Evolutionary conservation across 2,888 invertebrate genomes (phyloP).

Genomic region (Xiphydria camelus): DNA sequence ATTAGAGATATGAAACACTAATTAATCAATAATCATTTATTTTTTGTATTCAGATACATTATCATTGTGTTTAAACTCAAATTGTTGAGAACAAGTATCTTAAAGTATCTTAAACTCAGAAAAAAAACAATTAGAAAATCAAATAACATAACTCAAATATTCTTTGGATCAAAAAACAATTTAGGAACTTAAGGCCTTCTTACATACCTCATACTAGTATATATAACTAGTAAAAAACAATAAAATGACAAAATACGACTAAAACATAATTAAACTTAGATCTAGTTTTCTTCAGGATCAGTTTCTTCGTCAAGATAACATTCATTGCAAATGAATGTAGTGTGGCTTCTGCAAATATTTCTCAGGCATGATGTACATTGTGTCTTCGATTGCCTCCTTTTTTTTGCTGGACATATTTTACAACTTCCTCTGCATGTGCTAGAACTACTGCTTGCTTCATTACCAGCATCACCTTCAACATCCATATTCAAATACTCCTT

Average conservation of each 20-base stretch:
- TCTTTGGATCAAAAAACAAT: conserved; percentile 4
- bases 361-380: conserved; percentile 2
- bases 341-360: conserved; percentile 5
- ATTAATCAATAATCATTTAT: conserved; percentile 1
- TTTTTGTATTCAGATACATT: conserved; percentile 4
- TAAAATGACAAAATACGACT: conserved; percentile 3
- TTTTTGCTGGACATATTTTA: conserved; percentile 4
- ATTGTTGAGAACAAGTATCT: neutral
- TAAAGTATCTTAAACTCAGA: neutral
- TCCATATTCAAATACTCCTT: conserved; percentile 14
- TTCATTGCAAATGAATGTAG: conserved; percentile 4
- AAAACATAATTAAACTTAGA: conserved; percentile 4
- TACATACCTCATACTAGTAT: conserved; percentile 3
- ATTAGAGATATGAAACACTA: conserved; percentile 1
- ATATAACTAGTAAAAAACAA: conserved; percentile 2
- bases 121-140: conserved; percentile 4
- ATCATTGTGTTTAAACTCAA: conserved; percentile 1
- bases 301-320: neutral
- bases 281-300: neutral
- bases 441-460: conserved; percentile 5
- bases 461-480: conserved; percentile 8
- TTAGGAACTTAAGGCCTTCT: conserved; percentile 2
- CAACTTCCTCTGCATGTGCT: conserved; percentile 2
- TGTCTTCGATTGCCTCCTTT: conserved; percentile 3
- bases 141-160: conserved; percentile 1